These are phyloP conservation scores for Ephialtes manifestator DNA, from an alignment of 2,888 invertebrate genomes.

Conservation along the genomic window DNA sequence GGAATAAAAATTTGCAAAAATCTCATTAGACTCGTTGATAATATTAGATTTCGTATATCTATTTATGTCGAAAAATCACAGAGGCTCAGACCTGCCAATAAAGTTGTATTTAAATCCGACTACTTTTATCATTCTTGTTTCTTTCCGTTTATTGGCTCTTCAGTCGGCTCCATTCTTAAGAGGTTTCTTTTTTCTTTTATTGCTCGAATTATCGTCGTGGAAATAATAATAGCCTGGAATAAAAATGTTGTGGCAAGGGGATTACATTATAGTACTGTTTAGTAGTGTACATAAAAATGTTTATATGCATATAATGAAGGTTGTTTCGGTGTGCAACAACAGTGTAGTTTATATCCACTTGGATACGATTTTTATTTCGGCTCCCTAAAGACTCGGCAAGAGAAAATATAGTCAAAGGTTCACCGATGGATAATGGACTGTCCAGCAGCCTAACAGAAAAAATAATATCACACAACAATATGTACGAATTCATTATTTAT, in stretches of 20 bases:
- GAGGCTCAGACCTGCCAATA: background rate
- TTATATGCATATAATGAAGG: background rate
- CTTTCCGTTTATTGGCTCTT: background rate
- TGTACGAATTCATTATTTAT: too few species aligned
- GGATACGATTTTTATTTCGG: conserved; percentile 1
- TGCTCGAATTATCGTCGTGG: background rate
- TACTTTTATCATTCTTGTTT: background rate
- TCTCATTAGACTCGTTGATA: too few species aligned
- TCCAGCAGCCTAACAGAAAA: background rate
- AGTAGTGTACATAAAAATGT: background rate
- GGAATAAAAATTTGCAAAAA: too few species aligned
- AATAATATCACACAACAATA: background rate
- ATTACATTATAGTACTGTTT: background rate
- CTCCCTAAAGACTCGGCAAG: background rate
- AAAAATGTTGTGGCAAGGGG: background rate
- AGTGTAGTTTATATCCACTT: conserved; percentile 6
- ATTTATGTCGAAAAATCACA: background rate
- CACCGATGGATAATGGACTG: background rate
- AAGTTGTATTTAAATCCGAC: background rate
- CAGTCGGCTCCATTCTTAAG: background rate
- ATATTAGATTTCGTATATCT: background rate
- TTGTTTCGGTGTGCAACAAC: background rate
- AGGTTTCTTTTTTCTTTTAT: background rate
- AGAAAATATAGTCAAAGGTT: background rate
- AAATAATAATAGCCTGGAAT: background rate